Evolutionary conservation across 2,888 invertebrate genomes (phyloP), one percentile per base, ranked within the genome.

Genomic region (Euspilapteryx auroguttella): DNA sequence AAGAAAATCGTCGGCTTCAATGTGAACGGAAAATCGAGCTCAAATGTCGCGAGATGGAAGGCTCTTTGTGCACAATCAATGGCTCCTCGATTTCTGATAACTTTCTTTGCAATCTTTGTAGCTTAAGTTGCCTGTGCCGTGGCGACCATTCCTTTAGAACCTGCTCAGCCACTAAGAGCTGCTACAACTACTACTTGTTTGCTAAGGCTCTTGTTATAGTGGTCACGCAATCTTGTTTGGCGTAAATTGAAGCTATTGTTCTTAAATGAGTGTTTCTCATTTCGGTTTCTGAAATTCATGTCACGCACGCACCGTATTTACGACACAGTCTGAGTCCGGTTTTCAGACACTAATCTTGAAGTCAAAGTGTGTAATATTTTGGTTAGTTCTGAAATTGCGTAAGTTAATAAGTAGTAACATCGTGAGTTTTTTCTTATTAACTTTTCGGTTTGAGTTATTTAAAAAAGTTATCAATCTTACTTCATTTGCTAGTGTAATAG

Each of bases 1-100:
- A n/a, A n/a, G n/a, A n/a, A 63, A 68, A 65, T 63, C 57, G 56
- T 47, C 52, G 51, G 48, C 49, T 49, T 55, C 51, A 63, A 68
- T 71, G 69, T 64, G 50, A 62, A 55, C 49, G 50, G 59, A 64
- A 69, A 73, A 71, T 66, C 58, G 56, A 59, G 63, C 58, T 59
- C 46, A 51, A 61, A 61, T 64, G 61, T 65, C 62, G 61, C 62
- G 51, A 59, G 54, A 57, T 57, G 59, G 57, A 62, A 63, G 49
- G 48, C 48, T 55, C 64, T 63, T 69, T 71, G 71, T 64, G 61
- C 54, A 46, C 64, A 62, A 68, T 69, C 71, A 69, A 68, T 69
- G 62, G 61, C 48, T 48, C 53, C 59, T 56, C 63, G 64, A 71
- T 68, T 68, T 63, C 64, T 59, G 62, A 59, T 63, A 68, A 64